Conservation (phyloP, 2,888 invertebrate genomes). For the Limnephilus lunatus region DNA sequence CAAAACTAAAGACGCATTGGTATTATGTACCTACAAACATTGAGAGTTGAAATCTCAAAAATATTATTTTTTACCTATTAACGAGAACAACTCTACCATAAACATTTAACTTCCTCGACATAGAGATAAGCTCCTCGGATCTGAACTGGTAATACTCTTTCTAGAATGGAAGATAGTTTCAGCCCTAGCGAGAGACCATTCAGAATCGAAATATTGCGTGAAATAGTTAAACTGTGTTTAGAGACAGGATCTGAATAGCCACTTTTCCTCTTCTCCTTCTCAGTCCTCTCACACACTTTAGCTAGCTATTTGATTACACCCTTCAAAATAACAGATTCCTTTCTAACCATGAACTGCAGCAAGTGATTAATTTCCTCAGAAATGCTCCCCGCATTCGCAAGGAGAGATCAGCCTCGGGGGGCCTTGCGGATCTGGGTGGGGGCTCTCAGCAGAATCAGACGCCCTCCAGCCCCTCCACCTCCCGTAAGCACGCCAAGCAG, state of each 20-base stretch:
- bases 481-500: constrained; percentile 66
- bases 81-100: too few relatives aligned
- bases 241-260: too few relatives aligned
- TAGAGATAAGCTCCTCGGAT: too few relatives aligned
- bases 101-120: too few relatives aligned
- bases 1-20: background rate
- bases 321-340: background rate
- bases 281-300: background rate
- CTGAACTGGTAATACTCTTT: too few relatives aligned
- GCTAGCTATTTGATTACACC: background rate
- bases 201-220: too few relatives aligned
- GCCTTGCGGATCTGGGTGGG: constrained; percentile 76
- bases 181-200: too few relatives aligned
- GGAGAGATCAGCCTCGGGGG: constrained; percentile 83
- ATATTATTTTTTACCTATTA: background rate
- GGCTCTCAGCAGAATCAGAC: constrained; percentile 56
- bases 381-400: constrained; percentile 82
- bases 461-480: constrained; percentile 69
- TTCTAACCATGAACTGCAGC: background rate
- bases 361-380: constrained; percentile 62
- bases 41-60: background rate
- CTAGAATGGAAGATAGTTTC: too few relatives aligned
- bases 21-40: background rate
- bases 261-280: too few relatives aligned
- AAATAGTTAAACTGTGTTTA: too few relatives aligned